Conservation (phyloP, 2,797 vertebrate species). For the Lepus oiostolus region DNA sequence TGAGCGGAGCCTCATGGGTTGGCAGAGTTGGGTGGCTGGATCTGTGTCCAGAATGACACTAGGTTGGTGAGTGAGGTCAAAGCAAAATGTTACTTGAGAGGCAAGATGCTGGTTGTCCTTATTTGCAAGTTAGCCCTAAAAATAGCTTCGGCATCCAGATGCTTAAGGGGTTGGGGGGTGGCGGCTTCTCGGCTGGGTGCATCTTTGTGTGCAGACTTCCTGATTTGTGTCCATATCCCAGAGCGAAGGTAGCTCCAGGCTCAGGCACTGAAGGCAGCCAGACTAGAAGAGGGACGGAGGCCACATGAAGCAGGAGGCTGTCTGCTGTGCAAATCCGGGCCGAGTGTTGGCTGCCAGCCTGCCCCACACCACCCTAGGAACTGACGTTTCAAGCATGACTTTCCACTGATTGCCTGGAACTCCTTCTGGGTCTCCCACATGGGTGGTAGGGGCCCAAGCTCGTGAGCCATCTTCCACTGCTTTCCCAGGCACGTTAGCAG, state of each 20-base stretch:
- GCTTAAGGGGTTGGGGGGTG: neutral
- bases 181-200: too few relatives aligned
- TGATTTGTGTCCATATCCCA: neutral
- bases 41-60: neutral
- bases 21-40: too few relatives aligned
- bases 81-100: neutral
- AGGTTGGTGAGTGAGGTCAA: neutral
- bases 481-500: too few relatives aligned
- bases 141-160: neutral
- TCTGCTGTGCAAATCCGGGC: fast-evolving
- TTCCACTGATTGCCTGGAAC: too few relatives aligned
- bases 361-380: neutral
- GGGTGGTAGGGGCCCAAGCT: too few relatives aligned
- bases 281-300: neutral
- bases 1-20: neutral
- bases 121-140: constrained; percentile 33
- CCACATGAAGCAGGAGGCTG: fast-evolving
- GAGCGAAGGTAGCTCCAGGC: neutral
- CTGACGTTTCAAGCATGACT: neutral
- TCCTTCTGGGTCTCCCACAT: too few relatives aligned
- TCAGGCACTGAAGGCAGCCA: neutral
- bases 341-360: neutral
- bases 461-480: too few relatives aligned
- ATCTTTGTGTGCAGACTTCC: neutral
- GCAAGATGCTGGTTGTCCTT: neutral